phyloP scores from a whole-genome alignment of 2,113 vertebrate genomes.

The Tricholaema leucomelas region DNA sequence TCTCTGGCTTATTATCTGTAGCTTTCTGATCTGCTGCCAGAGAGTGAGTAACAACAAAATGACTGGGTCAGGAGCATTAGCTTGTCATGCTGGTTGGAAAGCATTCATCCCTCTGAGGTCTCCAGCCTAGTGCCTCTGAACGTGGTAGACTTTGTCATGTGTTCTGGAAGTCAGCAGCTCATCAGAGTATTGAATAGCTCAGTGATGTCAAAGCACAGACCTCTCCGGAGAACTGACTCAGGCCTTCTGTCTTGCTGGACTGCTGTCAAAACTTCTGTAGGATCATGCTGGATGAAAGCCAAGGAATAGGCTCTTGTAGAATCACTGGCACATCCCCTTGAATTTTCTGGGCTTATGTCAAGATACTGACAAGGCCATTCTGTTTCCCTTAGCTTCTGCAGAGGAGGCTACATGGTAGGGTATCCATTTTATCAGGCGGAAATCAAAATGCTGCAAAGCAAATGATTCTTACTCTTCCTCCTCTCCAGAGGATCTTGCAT shows the following conservation, averaged over 20 bases:
- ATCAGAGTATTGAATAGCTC: not conserved
- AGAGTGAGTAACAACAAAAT: not conserved
- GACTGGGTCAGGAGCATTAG: conserved; percentile 12
- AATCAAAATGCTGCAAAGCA: not conserved
- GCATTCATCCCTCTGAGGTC: conserved; percentile 14
- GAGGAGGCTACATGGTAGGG: not conserved
- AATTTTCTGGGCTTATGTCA: conserved; percentile 70
- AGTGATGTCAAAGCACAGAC: conserved; percentile 57
- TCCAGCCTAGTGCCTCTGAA: not conserved
- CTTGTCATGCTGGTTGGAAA: not conserved
- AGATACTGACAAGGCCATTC: conserved; percentile 71
- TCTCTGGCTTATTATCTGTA: not conserved
- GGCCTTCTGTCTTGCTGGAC: conserved; percentile 70
- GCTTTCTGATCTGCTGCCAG: conserved; percentile 38
- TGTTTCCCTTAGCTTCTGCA: conserved; percentile 55
- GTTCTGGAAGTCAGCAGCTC: conserved; percentile 37
- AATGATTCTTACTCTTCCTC: not conserved
- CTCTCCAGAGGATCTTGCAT: not conserved
- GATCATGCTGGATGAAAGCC: conserved; percentile 61
- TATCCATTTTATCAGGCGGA: conserved; percentile 23
- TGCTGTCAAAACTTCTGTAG: conserved; percentile 67
- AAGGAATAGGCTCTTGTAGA: conserved; percentile 60
- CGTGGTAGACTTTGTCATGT: conserved; percentile 17
- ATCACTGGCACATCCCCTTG: conserved; percentile 63
- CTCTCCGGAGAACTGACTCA: conserved; percentile 61